These are phyloP conservation scores for Eulemur mongoz DNA, from an alignment of 2,797 vertebrate species.

Conservation along the genomic window DNA sequence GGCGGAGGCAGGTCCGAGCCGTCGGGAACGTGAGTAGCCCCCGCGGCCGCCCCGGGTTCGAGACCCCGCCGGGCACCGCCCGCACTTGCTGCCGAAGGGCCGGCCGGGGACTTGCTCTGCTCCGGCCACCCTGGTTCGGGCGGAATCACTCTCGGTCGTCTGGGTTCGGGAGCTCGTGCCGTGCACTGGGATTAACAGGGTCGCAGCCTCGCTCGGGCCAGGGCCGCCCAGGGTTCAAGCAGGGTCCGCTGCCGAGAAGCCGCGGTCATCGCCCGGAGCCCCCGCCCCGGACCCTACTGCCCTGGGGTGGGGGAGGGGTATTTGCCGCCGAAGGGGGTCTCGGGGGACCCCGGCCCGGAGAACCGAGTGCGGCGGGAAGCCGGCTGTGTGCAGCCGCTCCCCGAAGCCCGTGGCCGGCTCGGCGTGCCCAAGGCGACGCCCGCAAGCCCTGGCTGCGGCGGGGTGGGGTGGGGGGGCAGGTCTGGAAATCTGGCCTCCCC, in stretches of 20 bases:
- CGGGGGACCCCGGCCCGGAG: neutral
- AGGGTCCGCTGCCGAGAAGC: neutral
- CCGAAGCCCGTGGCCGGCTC: neutral
- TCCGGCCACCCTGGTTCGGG: neutral
- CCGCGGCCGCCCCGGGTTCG: conserved; percentile 69
- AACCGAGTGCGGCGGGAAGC: neutral
- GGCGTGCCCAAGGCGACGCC: neutral
- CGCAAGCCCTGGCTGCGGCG: neutral
- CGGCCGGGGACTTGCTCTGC: neutral
- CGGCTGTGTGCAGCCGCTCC: fast-evolving
- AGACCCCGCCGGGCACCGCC: conserved; percentile 36
- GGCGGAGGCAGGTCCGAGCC: conserved; percentile 89
- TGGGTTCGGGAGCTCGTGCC: neutral
- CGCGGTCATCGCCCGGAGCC: neutral
- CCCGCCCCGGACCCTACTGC: neutral
- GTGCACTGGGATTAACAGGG: conserved; percentile 64
- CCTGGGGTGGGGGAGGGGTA: neutral
- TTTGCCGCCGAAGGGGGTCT: neutral
- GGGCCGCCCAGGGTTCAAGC: neutral
- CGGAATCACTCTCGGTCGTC: neutral
- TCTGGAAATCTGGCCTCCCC: conserved; percentile 11
- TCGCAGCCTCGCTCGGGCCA: neutral
- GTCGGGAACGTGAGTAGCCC: conserved; percentile 87
- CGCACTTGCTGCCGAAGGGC: neutral
- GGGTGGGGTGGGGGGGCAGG: neutral